Base-by-base conservation (phyloP, 2,888 invertebrate genomes). In the Amphipyra tragopoginis region DNA sequence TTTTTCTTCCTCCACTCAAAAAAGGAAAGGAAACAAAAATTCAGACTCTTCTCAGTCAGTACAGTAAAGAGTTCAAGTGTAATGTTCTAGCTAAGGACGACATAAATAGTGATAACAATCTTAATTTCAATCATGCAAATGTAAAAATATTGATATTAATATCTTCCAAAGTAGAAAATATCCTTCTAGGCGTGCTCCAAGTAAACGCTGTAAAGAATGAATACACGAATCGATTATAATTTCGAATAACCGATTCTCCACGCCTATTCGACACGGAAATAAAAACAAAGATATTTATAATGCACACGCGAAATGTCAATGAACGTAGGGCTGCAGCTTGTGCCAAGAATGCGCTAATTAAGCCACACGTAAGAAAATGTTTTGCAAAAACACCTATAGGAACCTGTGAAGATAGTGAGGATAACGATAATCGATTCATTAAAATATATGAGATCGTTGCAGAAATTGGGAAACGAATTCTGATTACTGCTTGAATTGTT, bases 231-330 rank as follows among this genome's bases (percentile, higher is more conserved):
- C 40, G 34, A 75, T 45, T 14, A 74, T 70, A 49, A 75, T 70
- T 71, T 49, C 44, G 44, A 55, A 64, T 71, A 75, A 71, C 42
- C 56, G 21, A 62, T 72, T 73, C 49, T 62, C 15, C 44, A 13
- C 51, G 40, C 43, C 45, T 42, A 51, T 65, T 38, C 39, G 60
- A 70, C 61, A 55, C 69, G 64, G 79, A 79, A 72, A 77, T 74
- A 72, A 77, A 77, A 77, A 67, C 55, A 75, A 57, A 34, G 59
- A 65, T 80, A 71, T 69, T 79, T 65, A 68, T 75, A 72, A 66
- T 77, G 67, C 65, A 68, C 66, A 70, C 65, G 67, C 61, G 54
- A 78, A 77, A 84, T 84, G 84, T 83, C 85, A 84, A 84, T 79
- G 82, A 82, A 83, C 83, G 82, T 80, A 75, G 70, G 61, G 59